Evolutionary conservation across 2,113 vertebrate species (phyloP), one percentile per base, ranked within the genome.

Genomic region (Vidua macroura): DNA sequence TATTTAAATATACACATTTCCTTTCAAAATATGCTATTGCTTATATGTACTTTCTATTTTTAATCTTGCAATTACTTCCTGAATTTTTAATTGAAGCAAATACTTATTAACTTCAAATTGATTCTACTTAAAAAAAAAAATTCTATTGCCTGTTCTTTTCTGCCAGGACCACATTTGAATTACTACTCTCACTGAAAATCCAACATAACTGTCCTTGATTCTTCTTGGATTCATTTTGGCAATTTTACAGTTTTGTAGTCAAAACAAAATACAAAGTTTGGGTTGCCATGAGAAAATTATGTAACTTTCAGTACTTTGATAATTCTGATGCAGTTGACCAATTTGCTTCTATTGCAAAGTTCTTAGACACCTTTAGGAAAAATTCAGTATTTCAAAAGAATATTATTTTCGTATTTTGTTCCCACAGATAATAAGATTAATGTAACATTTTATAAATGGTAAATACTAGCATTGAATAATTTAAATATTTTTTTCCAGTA

Each of bases 21-120:
- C 25, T 91, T 86, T 93, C 33, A 70, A 86, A 84, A 74, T 44
- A 58, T 58, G 9, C 15, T 72, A 17, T 76, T 66, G 83, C 14
- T 76, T 88, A 63, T 58, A 93, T 77, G 25, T 76, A 31, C 28
- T 86, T 93, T 60, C 48, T 92, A 33, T 76, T 93, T 93, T 92
- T 64, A 90, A 70, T 75, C 62, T 56, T 92, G 35, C 17, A 73
- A 27, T 73, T 90, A n/a, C 82, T 88, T 83, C 53, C 24, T 73
- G 68, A 77, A 82, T 91, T 78, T 92, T 48, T 81, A 24, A 86
- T 92, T 4, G 16, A 90, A 94, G n/a, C 20, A 80, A 59, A 59
- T 69, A 81, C 66, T 72, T 95, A 62, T 81, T 75, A 87, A 27
- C 30, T 90, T 93, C 59, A 83, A 77, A 90, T 35, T 74, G 22